Evolutionary conservation across 2,888 invertebrate species (phyloP).

Genomic region (Drosophila parthenogenetica): DNA sequence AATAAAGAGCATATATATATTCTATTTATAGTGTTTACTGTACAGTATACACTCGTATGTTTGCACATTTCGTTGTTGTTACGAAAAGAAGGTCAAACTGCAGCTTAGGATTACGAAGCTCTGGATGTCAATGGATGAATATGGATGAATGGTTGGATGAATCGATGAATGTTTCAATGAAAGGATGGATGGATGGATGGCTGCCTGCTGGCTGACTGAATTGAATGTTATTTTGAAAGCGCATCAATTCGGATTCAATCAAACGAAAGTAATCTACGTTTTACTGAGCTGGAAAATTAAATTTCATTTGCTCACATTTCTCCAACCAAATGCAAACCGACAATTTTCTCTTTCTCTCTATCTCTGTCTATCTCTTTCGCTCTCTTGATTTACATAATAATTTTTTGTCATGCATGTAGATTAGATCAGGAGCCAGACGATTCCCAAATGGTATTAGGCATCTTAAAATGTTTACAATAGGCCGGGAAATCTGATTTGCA

Average conservation of each 20-base stretch:
- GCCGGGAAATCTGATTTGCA: no score
- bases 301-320: conserved; percentile 41
- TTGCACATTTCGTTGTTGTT: conserved; percentile 23
- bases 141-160: conserved; percentile 20
- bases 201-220: conserved; percentile 34
- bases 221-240: conserved; percentile 44
- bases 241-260: conserved; percentile 63
- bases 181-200: conserved; percentile 11
- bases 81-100: conserved; percentile 55
- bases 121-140: conserved; percentile 22
- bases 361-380: conserved; percentile 12
- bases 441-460: no score
- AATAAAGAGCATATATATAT: conserved; percentile 11
- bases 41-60: conserved; percentile 14
- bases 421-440: not conserved
- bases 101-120: conserved; percentile 30
- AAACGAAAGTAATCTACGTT: conserved; percentile 54
- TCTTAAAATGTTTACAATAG: no score
- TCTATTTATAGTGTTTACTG: conserved; percentile 4
- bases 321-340: conserved; percentile 13
- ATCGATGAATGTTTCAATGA: conserved; percentile 6
- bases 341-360: not conserved
- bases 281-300: conserved; percentile 56
- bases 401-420: conserved; percentile 16
- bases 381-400: conserved; percentile 26